Base-by-base conservation (phyloP, 2,888 invertebrate genomes). In the Aricia artaxerxes region DNA sequence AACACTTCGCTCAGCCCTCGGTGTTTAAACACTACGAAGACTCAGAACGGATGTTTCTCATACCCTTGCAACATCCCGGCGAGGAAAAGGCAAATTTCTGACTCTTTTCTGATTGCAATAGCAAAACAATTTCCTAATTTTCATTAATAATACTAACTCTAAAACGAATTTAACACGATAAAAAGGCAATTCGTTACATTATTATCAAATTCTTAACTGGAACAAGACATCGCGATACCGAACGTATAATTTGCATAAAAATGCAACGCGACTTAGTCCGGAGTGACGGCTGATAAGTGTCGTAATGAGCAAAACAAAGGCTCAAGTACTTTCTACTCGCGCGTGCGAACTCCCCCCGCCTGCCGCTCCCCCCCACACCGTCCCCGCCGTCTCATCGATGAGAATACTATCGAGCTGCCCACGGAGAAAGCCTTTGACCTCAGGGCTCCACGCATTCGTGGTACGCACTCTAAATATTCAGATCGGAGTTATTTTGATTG, bases 401-500 rank as follows among this genome's bases (percentile, higher is more conserved):
- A 82, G 82, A 82, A 83, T 83, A 84, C 81, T 69, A 73, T 86
- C 85, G 82, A 83, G 85, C 88, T 90, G 89, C 85, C 89, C 90
- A 91, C 87, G 87, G 90, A 89, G 91, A 92, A 92, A 92, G 92
- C 92, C 91, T 92, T 91, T 91, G 92, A 92, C 92, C 92, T 90
- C 84, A 90, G 88, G 89, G 89, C 90, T 87, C 85, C 83, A 83
- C 84, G 84, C 86, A 89, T 88, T 89, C 87, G 88, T 87, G 83
- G 86, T 86, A 87, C 88, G 86, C 87, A 87, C 87, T 87, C 83
- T 80, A 77, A 78, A 79, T 77, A 82, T 83, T 82, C 80, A 81
- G 81, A 81, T 60, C 78, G 61, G 24, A 81, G 81, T 78, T 78
- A 76, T 79, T 79, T 78, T 78, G 79, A 80, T 82, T 79, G 73